These are phyloP conservation scores for Liopterus haemorrhoidalis DNA, from an alignment of 2,888 invertebrate genomes.

Conservation along the genomic window DNA sequence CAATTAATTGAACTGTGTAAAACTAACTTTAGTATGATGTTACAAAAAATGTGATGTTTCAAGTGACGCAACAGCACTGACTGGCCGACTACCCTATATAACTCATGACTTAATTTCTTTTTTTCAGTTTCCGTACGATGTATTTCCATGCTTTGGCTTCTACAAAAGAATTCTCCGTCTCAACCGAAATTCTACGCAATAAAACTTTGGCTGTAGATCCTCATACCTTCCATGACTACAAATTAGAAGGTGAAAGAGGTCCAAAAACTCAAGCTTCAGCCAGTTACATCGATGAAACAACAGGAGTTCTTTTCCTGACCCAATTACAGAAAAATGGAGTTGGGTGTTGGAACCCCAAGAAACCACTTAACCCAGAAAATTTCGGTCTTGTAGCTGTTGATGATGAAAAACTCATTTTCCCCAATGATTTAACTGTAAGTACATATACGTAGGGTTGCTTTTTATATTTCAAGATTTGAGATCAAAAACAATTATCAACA, in stretches of 20 bases:
- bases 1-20: too few relatives aligned
- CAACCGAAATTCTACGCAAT: constrained; percentile 66
- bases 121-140: constrained; percentile 57
- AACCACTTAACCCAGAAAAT: constrained; percentile 59
- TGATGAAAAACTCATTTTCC: constrained; percentile 63
- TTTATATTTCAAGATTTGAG: too few relatives aligned
- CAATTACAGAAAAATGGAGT: constrained; percentile 72
- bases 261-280: constrained; percentile 67
- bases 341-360: constrained; percentile 73
- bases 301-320: constrained; percentile 68
- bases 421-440: constrained; percentile 67
- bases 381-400: constrained; percentile 64
- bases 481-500: too few relatives aligned
- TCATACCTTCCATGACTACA: constrained; percentile 65
- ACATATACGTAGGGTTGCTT: not conserved
- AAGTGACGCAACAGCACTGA: too few relatives aligned
- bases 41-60: not conserved
- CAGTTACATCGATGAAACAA: constrained; percentile 62
- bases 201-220: constrained; percentile 61
- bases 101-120: constrained; percentile 6
- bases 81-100: not conserved
- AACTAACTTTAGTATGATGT: not conserved
- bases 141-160: constrained; percentile 81
- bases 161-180: constrained; percentile 73
- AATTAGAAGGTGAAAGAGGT: constrained; percentile 66